These are phyloP conservation scores for Callipepla californica DNA, from an alignment of 2,113 vertebrate species.

Conservation along the genomic window DNA sequence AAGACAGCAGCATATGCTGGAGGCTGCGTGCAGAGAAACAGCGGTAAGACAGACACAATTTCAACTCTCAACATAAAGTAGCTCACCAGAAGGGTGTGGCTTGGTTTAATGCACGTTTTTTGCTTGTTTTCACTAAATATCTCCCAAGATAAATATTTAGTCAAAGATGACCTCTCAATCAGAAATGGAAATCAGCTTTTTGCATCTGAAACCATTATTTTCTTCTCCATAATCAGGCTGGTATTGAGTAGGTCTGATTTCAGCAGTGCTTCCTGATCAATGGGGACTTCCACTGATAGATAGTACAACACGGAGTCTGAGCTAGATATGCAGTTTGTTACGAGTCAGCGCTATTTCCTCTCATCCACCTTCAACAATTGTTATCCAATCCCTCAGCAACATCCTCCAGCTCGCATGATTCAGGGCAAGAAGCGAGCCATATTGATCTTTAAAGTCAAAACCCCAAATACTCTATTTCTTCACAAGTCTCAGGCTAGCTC, in stretches of 20 bases:
- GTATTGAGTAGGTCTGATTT: not conserved
- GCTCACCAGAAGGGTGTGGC: not conserved
- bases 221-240: not conserved
- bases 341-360: not conserved
- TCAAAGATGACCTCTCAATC: not conserved
- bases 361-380: not conserved
- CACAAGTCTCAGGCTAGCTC: not conserved
- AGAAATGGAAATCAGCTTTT: not conserved
- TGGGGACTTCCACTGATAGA: not conserved
- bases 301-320: not conserved
- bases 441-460: not conserved
- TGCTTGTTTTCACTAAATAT: not conserved
- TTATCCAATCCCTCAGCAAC: not conserved
- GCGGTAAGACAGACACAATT: not conserved
- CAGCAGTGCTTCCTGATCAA: not conserved
- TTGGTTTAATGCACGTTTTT: not conserved
- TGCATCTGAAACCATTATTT: not conserved
- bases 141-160: not conserved
- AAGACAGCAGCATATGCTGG: not conserved
- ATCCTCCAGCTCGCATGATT: not conserved
- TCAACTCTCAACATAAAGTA: not conserved
- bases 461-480: not conserved
- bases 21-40: not conserved
- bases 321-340: not conserved
- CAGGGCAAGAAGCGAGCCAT: not conserved